phyloP scores from a whole-genome alignment of 1,140 invertebrate genomes.

The Tetragnatha versicolor region DNA sequence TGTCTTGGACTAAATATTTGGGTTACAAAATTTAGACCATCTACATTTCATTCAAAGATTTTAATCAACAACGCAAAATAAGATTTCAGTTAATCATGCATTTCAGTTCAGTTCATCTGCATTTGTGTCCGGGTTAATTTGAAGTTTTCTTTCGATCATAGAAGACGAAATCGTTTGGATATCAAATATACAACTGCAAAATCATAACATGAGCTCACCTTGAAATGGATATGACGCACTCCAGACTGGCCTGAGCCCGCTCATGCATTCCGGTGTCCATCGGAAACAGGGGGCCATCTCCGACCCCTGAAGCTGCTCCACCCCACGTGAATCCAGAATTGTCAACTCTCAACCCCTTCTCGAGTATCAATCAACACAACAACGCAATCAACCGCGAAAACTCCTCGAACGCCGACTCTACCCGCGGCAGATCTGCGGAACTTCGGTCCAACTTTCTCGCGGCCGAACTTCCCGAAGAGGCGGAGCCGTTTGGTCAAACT shows the following conservation, averaged over 20 bases:
- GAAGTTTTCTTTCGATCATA: neutral
- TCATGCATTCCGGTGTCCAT: conserved; percentile 38
- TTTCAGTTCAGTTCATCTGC: no score
- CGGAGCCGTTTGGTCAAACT: neutral
- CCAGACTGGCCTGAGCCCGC: conserved; percentile 11
- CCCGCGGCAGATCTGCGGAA: neutral
- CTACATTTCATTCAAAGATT: no score
- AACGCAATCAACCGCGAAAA: neutral
- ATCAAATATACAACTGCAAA: neutral
- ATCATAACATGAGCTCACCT: conserved; percentile 5
- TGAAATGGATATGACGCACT: conserved; percentile 38
- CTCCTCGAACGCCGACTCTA: neutral
- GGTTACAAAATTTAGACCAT: no score
- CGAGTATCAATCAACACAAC: conserved; percentile 1
- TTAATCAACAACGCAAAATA: no score
- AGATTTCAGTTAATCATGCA: no score
- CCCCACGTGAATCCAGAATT: conserved; percentile 48
- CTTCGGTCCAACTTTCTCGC: neutral
- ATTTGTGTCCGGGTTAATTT: no score
- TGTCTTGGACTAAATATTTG: no score
- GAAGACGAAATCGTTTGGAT: neutral
- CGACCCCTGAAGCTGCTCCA: conserved; percentile 46
- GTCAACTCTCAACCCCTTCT: neutral
- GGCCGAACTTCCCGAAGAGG: neutral
- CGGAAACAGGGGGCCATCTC: conserved; percentile 49